Evolutionary conservation across 2,113 vertebrate species (phyloP).

Genomic region (Cyprinodon tularosa): DNA sequence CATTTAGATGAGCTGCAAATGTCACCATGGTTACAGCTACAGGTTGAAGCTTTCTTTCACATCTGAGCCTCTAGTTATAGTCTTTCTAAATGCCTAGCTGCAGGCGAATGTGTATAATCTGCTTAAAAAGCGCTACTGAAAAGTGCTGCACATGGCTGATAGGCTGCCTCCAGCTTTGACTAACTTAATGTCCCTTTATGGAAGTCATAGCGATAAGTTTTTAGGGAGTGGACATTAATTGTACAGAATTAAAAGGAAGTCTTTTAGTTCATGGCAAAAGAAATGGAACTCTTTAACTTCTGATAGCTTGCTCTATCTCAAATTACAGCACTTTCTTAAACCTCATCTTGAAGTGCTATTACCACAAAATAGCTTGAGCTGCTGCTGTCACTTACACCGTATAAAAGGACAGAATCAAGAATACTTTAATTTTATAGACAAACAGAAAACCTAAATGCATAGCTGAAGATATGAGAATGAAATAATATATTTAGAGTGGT

Average conservation of each 20-base stretch:
- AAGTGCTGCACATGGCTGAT: constrained; percentile 29
- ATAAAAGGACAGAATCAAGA: constrained; percentile 10
- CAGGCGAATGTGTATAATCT: constrained; percentile 52
- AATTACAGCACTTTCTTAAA: constrained; percentile 34
- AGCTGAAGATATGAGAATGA: neutral
- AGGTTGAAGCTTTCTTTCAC: constrained; percentile 26
- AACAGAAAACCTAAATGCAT: neutral
- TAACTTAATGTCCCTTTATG: constrained; percentile 32
- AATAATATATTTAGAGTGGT: neutral
- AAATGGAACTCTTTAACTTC: constrained; percentile 31
- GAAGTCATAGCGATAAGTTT: constrained; percentile 45
- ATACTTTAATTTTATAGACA: constrained; percentile 6
- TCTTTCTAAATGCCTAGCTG: constrained; percentile 39
- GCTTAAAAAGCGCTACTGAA: constrained; percentile 52
- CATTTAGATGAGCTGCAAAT: constrained; percentile 25
- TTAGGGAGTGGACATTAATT: constrained; percentile 29
- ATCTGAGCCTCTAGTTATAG: constrained; percentile 15
- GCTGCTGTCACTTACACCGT: neutral
- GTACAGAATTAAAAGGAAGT: constrained; percentile 39
- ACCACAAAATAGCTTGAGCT: constrained; percentile 7
- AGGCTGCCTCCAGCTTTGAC: constrained; percentile 31
- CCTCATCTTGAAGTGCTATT: neutral
- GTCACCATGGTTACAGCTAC: constrained; percentile 28
- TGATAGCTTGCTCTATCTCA: constrained; percentile 41
- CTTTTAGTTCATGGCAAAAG: constrained; percentile 12